Conservation (phyloP, 2,888 invertebrate species). For the Plagodis pulveraria region DNA sequence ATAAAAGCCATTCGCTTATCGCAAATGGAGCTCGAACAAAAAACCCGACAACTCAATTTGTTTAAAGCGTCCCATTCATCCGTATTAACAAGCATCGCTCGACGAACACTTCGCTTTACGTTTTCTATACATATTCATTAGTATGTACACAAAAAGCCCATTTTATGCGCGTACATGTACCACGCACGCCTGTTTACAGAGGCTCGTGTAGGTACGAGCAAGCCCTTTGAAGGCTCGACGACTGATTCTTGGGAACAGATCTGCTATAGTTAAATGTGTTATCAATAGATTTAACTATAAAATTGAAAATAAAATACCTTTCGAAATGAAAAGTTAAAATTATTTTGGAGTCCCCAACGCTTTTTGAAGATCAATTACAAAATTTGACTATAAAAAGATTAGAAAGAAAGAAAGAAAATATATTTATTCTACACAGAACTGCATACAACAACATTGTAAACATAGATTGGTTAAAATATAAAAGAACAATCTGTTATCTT, state of each 20-base stretch:
- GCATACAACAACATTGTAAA: too few species aligned
- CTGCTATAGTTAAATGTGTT: not conserved
- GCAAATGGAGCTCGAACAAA: slow-evolving; percentile 2
- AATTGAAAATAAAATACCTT: too few species aligned
- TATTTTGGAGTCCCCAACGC: too few species aligned
- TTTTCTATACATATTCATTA: slow-evolving; percentile 27
- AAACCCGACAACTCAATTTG: slow-evolving; percentile 15
- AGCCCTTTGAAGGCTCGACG: slow-evolving; percentile 5
- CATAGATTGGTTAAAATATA: too few species aligned
- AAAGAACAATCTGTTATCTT: too few species aligned
- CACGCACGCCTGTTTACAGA: slow-evolving; percentile 9
- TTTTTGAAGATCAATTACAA: too few species aligned
- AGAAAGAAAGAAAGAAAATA: too few species aligned
- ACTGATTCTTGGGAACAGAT: slow-evolving; percentile 2
- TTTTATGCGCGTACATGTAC: slow-evolving; percentile 36
- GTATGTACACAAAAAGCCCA: slow-evolving; percentile 34
- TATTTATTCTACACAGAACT: too few species aligned
- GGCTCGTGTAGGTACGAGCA: slow-evolving; percentile 13
- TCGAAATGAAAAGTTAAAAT: too few species aligned
- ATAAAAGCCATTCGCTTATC: not conserved
- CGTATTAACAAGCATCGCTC: slow-evolving; percentile 15
- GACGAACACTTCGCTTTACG: slow-evolving; percentile 17
- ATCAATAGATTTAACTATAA: too few species aligned
- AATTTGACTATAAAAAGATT: too few species aligned
- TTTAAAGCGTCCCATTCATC: slow-evolving; percentile 16